Evolutionary conservation across 1,140 invertebrate genomes (phyloP), one percentile per base, ranked within the genome.

Genomic region (Acyrthosiphon pisum): DNA sequence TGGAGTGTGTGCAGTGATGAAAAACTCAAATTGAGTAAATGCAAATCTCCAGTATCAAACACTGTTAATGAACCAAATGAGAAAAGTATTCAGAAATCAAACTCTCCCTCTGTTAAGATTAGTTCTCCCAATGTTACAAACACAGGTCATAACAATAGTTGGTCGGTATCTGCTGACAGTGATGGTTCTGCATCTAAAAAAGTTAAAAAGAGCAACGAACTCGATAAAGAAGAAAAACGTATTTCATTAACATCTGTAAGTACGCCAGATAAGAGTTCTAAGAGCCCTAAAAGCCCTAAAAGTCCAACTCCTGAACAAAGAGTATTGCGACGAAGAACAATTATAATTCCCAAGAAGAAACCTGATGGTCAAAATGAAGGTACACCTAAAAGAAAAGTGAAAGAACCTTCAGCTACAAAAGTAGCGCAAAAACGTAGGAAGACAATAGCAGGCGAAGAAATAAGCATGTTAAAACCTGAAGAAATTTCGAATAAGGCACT

Each of bases 401-500:
- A 90, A 44, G 48, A 53, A n/a, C 18, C 1, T 26, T 86, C 37
- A 20, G 41, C 11, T 44, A 53, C 35, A 8, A 83, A 53, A 26
- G 46, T 9, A 84, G 30, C 41, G 7, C 48, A 41, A 53, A 93
- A 93, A n/a, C 76, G 91, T 30, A 86, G 91, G 22, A 86, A 93
- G 26, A 93, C 91, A 14, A 93, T 93, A 41, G 91, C 81, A 26
- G 91, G 91, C 20, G 46, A 93, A 86, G 81, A 84, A 53, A 93
- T 93, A 86, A 93, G 81, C 4, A 30, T 84, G 35, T 93, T 86
- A 37, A 84, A 86, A 84, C 91, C 91, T 30, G 91, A 93, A 53
- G 91, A 93, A 93, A 93, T 93, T 53, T 93, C 91, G 50, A 93
- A 93, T 86, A 93, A 93, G 56, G 91, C 48, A 23, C 48, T 93